Conservation (phyloP, 2,888 invertebrate genomes). For the Melipona bicolor region DNA sequence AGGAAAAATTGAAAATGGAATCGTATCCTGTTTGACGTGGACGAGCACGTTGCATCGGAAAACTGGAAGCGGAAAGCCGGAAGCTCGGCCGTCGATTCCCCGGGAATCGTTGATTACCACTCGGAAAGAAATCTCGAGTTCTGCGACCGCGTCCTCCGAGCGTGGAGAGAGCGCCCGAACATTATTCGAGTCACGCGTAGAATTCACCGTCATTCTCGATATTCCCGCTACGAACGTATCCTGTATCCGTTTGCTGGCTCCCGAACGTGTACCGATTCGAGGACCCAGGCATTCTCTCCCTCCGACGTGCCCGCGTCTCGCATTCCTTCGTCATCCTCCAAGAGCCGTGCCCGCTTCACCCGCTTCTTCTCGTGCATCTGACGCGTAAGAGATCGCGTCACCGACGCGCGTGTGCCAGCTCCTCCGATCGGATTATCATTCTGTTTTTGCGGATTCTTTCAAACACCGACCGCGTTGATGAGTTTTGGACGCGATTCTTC, state of each 20-base stretch:
- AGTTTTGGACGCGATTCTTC: too few relatives aligned
- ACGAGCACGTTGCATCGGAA: neutral
- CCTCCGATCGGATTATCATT: slow-evolving; percentile 29
- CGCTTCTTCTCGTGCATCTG: neutral
- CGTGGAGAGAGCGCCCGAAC: neutral
- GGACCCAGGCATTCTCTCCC: slow-evolving; percentile 19
- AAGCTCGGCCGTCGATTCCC: slow-evolving; percentile 3
- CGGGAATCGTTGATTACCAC: slow-evolving; percentile 43
- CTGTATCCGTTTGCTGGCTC: slow-evolving; percentile 34
- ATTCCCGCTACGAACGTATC: slow-evolving; percentile 56
- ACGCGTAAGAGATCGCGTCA: slow-evolving; percentile 25
- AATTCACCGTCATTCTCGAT: slow-evolving; percentile 64
- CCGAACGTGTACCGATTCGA: slow-evolving; percentile 50
- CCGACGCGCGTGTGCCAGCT: slow-evolving; percentile 22
- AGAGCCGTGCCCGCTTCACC: slow-evolving; percentile 6
- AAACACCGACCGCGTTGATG: neutral
- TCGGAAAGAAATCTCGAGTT: slow-evolving; percentile 33
- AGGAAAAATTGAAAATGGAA: slow-evolving; percentile 23
- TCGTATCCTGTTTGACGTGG: neutral
- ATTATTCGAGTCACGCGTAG: slow-evolving; percentile 69
- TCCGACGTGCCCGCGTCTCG: slow-evolving; percentile 44
- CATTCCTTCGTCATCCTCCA: slow-evolving; percentile 49
- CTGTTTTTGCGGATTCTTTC: slow-evolving; percentile 3
- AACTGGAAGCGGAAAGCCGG: neutral
- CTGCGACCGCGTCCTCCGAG: slow-evolving; percentile 18